Conservation (phyloP, 2,888 invertebrate genomes). For the Tribolium freemani region DNA sequence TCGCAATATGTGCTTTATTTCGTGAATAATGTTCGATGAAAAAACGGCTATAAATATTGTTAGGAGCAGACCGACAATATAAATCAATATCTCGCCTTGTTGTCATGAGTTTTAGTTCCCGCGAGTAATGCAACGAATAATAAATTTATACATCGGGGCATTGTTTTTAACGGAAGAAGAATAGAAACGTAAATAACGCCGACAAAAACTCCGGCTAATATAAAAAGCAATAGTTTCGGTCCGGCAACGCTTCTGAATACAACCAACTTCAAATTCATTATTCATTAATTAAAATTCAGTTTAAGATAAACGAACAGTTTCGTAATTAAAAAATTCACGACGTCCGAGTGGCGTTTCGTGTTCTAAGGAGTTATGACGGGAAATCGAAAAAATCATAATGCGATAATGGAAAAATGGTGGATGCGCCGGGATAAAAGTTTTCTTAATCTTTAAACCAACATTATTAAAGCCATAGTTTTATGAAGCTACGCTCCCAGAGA, state of each 20-base stretch:
- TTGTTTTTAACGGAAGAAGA: constrained; percentile 26
- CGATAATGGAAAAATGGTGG: constrained; percentile 17
- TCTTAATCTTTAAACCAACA: not conserved
- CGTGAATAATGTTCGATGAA: constrained; percentile 52
- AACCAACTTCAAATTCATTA: constrained; percentile 15
- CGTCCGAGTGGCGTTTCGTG: constrained; percentile 13
- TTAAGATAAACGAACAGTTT: constrained; percentile 21
- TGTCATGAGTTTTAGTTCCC: constrained; percentile 50
- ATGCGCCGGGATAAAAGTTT: constrained; percentile 24
- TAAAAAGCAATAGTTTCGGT: constrained; percentile 2
- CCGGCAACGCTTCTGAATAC: not conserved
- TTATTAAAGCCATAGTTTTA: not conserved
- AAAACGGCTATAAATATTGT: constrained; percentile 55
- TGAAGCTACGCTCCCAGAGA: not conserved
- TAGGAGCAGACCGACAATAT: constrained; percentile 51
- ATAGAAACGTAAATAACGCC: constrained; percentile 36
- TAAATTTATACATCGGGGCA: constrained; percentile 45
- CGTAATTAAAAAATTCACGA: constrained; percentile 20
- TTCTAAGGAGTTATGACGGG: constrained; percentile 8
- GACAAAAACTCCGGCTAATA: not conserved
- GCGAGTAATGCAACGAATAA: constrained; percentile 49
- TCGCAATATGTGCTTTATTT: constrained; percentile 56
- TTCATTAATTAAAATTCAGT: constrained; percentile 33
- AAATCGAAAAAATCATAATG: not conserved
- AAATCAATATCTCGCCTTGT: constrained; percentile 57